Evolutionary conservation across 2,797 vertebrate genomes (phyloP), one percentile per base, ranked within the genome.

Genomic region (Brachyalestes nurse): DNA sequence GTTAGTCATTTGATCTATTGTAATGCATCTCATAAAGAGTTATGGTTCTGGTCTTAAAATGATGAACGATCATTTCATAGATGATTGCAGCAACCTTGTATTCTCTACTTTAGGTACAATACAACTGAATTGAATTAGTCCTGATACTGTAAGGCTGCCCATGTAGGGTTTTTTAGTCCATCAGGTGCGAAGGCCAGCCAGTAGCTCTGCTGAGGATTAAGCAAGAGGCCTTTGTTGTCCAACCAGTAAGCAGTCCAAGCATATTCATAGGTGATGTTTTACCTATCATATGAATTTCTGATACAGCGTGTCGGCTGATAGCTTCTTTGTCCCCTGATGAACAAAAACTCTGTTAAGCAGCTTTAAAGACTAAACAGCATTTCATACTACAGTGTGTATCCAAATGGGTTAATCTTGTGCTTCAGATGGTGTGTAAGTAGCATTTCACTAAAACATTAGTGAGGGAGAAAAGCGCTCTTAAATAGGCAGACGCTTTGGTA

Each of bases 41-140:
- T 23, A 25, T 38, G 0, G 42, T 67, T n/a, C 40, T 14, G 42
- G 40, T 75, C 67, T 53, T 45, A 64, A 65, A 53, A 65, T 21
- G 19, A 67, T n/a, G 51, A 57, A 49, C 28, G 25, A 75, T 75
- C n/a, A 66, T 66, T 47, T 67, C 53, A 58, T 60, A 40, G 28
- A 61, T 42, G n/a, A 51, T 51, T 21, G 14, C 64, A 13, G 28
- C n/a, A 14, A 55, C 8, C 34, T 73, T 73, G 5, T 53, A 53
- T 53, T 72, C 17, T 9, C 14, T 55, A 57, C 42, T 5, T 38
- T n/a, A 38, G 17, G 28, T 57, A 66, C 38, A 19, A 45, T 42
- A 21, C 40, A 4, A 4, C 53, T 38, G 42, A 72, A 51, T 53
- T 19, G 17, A 40, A 79, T 47, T 14, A 57, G 53, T 42, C 55